Base-by-base conservation (phyloP, 2,113 vertebrate species). In the Catharus fuscescens region DNA sequence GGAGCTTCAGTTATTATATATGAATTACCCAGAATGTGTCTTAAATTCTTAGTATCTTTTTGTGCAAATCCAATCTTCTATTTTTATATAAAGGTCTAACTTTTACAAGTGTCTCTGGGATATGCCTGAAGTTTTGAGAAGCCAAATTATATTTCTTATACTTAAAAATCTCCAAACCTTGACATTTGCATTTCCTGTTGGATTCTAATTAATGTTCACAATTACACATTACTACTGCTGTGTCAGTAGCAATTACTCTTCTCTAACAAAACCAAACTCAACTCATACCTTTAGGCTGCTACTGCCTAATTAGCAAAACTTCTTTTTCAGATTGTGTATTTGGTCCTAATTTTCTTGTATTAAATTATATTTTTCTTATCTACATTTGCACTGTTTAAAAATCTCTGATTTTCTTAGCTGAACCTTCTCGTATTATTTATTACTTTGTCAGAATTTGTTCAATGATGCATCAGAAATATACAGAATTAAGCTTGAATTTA, bases 51-150 rank as follows among this genome's bases (percentile, higher is more conserved):
- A 57, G 8, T 84, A 81, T 85, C 34, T 85, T 93, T 86, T 90
- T 94, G 79, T 95, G 94, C 64, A 96, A 73, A 93, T 93, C 20
- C 52, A 86, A 52, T 86, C 54, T 90, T 96, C 71, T 94, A 95
- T 97, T 95, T 97, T 96, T 97, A 82, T 96, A 95, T 91, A 54
- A 82, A 88, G 50, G 38, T 93, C 38, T 92, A 92, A 87, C 50
- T 93, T 96, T 95, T 95, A 47, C 78, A 62, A 61, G 15, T 40
- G 16, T 92, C 76, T 93, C 74, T 94, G 81, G 81, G 69, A 79
- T 88, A 92, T 64, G 54, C 50, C 84, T 95, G 74, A 70, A 45
- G 38, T 93, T 93, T 93, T 93, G 47, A 93, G 62, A 95, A 92
- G 77, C 10, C 52, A 90, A 91, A 76, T 48, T 40, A 74, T 40